These are phyloP conservation scores for Ostrea denselamellosa DNA, from an alignment of 1,140 invertebrate genomes.

Conservation along the genomic window DNA sequence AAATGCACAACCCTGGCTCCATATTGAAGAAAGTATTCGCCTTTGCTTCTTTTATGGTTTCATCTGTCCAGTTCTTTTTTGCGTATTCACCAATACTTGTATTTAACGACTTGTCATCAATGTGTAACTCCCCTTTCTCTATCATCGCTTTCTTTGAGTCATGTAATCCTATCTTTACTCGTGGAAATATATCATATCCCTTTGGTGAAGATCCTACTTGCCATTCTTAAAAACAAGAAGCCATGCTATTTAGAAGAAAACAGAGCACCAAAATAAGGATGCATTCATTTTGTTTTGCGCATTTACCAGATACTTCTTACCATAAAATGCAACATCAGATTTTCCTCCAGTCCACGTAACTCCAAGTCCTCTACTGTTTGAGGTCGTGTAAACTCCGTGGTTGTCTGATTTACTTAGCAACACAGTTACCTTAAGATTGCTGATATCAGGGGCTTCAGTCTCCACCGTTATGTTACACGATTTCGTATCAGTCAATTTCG, in stretches of 20 bases:
- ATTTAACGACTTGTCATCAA: constrained; percentile 48
- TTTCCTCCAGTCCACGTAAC: constrained; percentile 42
- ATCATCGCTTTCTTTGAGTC: constrained; percentile 50
- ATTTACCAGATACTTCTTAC: constrained; percentile 31
- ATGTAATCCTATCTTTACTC: constrained; percentile 49
- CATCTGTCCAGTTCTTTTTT: constrained; percentile 37
- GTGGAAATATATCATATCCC: constrained; percentile 55
- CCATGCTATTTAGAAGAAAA: not conserved
- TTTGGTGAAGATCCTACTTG: constrained; percentile 49
- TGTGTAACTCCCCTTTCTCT: constrained; percentile 47
- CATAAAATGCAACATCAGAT: constrained; percentile 55
- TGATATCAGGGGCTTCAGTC: constrained; percentile 53
- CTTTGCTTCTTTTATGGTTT: constrained; percentile 21
- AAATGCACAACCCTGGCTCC: constrained; percentile 58
- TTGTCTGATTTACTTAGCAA: not conserved
- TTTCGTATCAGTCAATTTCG: constrained; percentile 38
- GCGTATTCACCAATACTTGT: constrained; percentile 45
- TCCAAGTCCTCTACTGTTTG: constrained; percentile 44
- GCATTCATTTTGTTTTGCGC: not conserved
- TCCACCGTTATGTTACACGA: constrained; percentile 60
- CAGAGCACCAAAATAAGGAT: not conserved
- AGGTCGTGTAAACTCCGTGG: constrained; percentile 30
- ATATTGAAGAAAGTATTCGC: constrained; percentile 46
- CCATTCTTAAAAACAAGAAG: constrained; percentile 54
- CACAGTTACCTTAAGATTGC: not conserved